phyloP scores from a whole-genome alignment of 2,797 vertebrate genomes.

The Halcyon smyrnensis region DNA sequence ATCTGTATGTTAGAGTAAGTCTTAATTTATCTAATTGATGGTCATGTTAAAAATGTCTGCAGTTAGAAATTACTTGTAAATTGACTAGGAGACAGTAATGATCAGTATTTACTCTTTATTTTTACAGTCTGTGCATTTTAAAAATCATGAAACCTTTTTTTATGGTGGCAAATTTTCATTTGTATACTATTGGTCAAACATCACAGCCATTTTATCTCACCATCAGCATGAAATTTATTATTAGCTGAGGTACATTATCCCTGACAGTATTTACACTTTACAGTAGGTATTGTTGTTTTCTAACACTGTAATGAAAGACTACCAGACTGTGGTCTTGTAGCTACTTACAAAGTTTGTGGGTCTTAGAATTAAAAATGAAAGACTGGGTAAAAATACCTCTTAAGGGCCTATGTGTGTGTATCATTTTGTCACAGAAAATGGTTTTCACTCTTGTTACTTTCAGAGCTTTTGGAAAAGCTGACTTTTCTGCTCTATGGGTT shows the following conservation, averaged over 20 bases:
- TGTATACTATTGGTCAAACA: not conserved
- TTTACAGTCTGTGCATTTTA: not conserved
- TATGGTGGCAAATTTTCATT: not conserved
- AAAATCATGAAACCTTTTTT: not conserved
- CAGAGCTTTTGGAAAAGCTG: not conserved
- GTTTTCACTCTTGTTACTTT: not conserved
- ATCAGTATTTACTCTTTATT: not conserved
- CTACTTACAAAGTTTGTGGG: not conserved
- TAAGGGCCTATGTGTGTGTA: not conserved
- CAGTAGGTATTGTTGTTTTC: not conserved
- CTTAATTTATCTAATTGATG: not conserved
- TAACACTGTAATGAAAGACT: not conserved
- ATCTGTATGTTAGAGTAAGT: not conserved
- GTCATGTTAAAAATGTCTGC: not conserved
- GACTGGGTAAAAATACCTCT: not conserved
- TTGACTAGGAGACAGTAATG: not conserved
- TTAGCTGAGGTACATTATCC: not conserved
- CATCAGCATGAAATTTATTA: not conserved
- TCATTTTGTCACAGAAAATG: not conserved
- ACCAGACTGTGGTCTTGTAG: not conserved
- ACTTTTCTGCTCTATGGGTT: not conserved
- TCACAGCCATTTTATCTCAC: not conserved
- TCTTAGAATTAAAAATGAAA: not conserved
- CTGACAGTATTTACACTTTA: not conserved
- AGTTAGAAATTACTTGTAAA: not conserved